Evolutionary conservation across 2,888 invertebrate species (phyloP).

Genomic region (Polyploca ridens): DNA sequence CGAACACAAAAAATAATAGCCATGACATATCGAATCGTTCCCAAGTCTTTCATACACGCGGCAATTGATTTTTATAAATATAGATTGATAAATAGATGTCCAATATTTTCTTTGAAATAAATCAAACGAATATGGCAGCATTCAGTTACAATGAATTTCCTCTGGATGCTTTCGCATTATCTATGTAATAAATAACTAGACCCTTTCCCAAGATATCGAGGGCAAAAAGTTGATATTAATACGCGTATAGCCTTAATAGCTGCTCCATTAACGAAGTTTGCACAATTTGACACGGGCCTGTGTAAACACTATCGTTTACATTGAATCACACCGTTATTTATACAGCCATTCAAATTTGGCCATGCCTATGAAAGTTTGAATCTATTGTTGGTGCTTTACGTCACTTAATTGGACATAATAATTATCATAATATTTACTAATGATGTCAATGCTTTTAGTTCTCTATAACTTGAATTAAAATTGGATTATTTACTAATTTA

Average conservation of each 20-base stretch:
- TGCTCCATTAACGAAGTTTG: constrained; percentile 23
- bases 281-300: constrained; percentile 28
- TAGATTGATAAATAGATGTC: too few relatives aligned
- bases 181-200: background rate
- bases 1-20: too few relatives aligned
- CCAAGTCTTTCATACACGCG: too few relatives aligned
- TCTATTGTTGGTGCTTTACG: constrained; percentile 12
- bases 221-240: constrained; percentile 12
- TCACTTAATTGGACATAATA: background rate
- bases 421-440: too few relatives aligned
- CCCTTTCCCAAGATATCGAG: constrained; percentile 7
- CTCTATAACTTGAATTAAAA: too few relatives aligned
- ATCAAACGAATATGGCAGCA: background rate
- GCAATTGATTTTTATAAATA: too few relatives aligned
- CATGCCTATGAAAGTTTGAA: constrained; percentile 21
- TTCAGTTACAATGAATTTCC: background rate
- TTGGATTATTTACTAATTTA: too few relatives aligned
- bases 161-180: background rate
- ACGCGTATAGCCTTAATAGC: constrained; percentile 4
- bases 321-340: constrained; percentile 24
- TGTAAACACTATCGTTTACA: constrained; percentile 26
- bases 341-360: constrained; percentile 24
- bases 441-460: too few relatives aligned
- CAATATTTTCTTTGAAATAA: background rate
- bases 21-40: too few relatives aligned